Evolutionary conservation across 53 echinoderm and acorn worm species (phyloP).

Genomic region (Holothuria scabra): DNA sequence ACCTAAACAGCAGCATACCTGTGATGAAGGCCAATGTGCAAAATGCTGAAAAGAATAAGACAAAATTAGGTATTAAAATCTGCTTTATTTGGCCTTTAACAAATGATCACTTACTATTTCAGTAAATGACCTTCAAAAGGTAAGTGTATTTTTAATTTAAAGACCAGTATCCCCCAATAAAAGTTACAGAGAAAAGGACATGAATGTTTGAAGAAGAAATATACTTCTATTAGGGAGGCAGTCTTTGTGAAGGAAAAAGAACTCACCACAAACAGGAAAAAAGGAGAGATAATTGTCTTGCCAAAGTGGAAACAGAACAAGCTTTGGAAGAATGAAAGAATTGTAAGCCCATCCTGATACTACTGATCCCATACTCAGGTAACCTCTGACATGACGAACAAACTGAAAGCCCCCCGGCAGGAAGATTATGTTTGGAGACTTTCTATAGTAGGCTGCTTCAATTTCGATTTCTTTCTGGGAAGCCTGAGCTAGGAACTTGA

Average conservation of each 20-base stretch:
- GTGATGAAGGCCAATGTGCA: slow-evolving; percentile 57
- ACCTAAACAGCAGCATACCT: slow-evolving; percentile 72
- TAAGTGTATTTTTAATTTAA: too few relatives aligned
- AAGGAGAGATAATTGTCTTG: slow-evolving; percentile 58
- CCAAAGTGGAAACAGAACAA: slow-evolving; percentile 76
- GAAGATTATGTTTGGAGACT: slow-evolving; percentile 67
- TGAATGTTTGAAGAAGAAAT: too few relatives aligned
- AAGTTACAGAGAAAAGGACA: too few relatives aligned
- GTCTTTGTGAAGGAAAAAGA: too few relatives aligned
- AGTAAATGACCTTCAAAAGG: too few relatives aligned
- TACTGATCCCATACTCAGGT: slow-evolving; percentile 66
- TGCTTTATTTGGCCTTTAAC: too few relatives aligned
- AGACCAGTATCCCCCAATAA: too few relatives aligned
- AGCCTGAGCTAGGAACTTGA: slow-evolving; percentile 23
- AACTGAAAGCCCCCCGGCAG: slow-evolving; percentile 70
- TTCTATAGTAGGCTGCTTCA: slow-evolving; percentile 57
- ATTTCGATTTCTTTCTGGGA: slow-evolving; percentile 19
- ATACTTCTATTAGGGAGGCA: too few relatives aligned
- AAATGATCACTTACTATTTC: too few relatives aligned
- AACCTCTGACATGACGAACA: slow-evolving; percentile 74
- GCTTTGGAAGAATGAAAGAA: slow-evolving; percentile 64
- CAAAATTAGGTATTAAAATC: neutral
- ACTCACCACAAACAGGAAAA: slow-evolving; percentile 67
- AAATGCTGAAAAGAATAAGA: slow-evolving; percentile 25
- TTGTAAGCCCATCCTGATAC: slow-evolving; percentile 76